These are phyloP conservation scores for Steatornis caripensis DNA, from an alignment of 2,113 vertebrate genomes.

Conservation along the genomic window DNA sequence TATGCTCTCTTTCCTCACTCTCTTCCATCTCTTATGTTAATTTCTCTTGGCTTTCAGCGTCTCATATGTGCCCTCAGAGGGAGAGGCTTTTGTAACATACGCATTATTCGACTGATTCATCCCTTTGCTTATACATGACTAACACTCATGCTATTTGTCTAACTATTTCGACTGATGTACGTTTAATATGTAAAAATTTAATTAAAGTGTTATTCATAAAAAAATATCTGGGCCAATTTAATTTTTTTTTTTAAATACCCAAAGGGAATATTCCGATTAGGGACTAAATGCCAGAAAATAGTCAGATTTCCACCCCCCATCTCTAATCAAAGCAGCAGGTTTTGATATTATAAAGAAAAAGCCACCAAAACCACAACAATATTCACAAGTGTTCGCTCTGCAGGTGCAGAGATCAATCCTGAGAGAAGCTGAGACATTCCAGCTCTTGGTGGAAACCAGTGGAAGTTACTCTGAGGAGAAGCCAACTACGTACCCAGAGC, in stretches of 20 bases:
- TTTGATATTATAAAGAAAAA: conserved; percentile 25
- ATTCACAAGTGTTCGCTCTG: background rate
- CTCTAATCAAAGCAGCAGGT: conserved; percentile 31
- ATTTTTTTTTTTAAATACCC: conserved; percentile 30
- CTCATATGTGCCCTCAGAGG: background rate
- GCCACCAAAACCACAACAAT: conserved; percentile 32
- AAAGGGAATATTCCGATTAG: conserved; percentile 49
- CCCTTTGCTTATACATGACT: background rate
- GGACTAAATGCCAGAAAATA: conserved; percentile 18
- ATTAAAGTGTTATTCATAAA: conserved; percentile 64
- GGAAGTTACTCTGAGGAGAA: background rate
- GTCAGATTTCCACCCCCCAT: background rate
- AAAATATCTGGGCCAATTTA: conserved; percentile 50
- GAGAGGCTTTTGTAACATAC: background rate
- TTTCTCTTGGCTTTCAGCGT: conserved; percentile 21
- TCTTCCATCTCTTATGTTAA: conserved; percentile 30
- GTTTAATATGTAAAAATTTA: conserved; percentile 61
- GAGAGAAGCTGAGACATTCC: background rate
- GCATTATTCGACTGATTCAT: conserved; percentile 30
- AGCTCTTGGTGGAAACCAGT: background rate
- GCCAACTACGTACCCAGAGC: background rate
- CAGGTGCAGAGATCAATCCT: conserved; percentile 37
- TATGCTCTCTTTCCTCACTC: background rate
- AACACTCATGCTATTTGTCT: conserved; percentile 42
- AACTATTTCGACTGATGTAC: conserved; percentile 18